A percentile compares a stretch with the other conserved stretches of the same genome.
Conservation (phyloP, 1,140 invertebrate species). For the Maconellicoccus hirsutus region DNA sequence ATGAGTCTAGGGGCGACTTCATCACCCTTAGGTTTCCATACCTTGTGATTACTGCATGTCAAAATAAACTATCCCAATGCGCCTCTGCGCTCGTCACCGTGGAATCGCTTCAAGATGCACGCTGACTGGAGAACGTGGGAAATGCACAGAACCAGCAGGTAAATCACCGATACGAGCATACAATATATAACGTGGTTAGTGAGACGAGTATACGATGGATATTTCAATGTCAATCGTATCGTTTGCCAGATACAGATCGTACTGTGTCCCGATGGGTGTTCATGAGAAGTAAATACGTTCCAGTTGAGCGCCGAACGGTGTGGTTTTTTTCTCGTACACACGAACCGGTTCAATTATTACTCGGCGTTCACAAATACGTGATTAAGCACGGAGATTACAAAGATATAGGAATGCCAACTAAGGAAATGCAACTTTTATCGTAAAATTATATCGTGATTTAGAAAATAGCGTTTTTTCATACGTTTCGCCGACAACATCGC, state of each 20-base stretch:
- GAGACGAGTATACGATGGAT: not conserved
- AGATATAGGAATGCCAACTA: not conserved
- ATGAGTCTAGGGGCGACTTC: too few relatives aligned
- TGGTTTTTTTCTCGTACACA: not conserved
- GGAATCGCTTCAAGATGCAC: too few relatives aligned
- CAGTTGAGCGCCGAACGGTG: not conserved
- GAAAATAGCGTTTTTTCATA: too few relatives aligned
- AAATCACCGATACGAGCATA: not conserved
- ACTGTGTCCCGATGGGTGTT: not conserved
- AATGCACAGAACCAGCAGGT: not conserved
- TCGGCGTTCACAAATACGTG: not conserved
- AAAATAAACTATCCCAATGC: too few relatives aligned
- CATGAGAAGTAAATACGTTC: conserved; percentile 8
- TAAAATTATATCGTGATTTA: not conserved
- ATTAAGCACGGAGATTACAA: not conserved
- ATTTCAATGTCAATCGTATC: not conserved
- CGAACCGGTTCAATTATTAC: conserved; percentile 8
- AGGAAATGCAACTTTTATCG: conserved; percentile 4
- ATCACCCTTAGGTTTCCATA: too few relatives aligned
- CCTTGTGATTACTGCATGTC: too few relatives aligned
- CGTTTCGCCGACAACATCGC: too few relatives aligned
- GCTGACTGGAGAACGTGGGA: too few relatives aligned
- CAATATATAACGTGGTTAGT: not conserved
- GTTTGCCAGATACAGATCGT: not conserved
- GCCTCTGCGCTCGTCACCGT: too few relatives aligned